Base-by-base conservation (phyloP, 1,140 invertebrate species). In the Lepidotrigona ventralis region DNA sequence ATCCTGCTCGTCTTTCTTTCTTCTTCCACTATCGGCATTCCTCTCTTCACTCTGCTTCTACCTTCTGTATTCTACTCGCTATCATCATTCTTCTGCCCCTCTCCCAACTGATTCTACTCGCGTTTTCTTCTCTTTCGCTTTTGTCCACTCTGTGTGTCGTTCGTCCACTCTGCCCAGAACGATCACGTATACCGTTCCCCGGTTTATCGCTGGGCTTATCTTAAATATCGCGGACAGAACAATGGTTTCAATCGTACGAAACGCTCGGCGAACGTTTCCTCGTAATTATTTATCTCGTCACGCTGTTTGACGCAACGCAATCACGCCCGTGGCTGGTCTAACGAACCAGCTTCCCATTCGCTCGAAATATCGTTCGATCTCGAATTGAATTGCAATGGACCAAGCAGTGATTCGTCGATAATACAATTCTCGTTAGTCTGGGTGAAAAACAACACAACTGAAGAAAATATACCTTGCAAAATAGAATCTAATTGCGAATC, bases 171-270 rank as follows among this genome's bases (percentile, higher is more conserved):
- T 53, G 29, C 11, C 14, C 66, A 74, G 39, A 58, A 79, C 54
- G 51, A n/a, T 60, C 60, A 64, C 72, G 14, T 33, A 66, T 60
- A 19, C 12, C 9, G 54, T 64, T 77, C 19, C 11, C 63, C 21
- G 1, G 56, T 68, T 79, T 79, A 83, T 83, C 82, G 51, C 69
- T 33, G 2, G 19, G 17, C 5, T 79, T 83, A 83, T 83, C 82
- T 79, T 79, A 79, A 83, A 83, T 79, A 83, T 83, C 82, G 33
- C 58, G 17, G 68, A 73, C 82, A 79, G 77, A 79, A 79, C 82
- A 79, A 79, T 79, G 76, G 69, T 71, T 83, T 83, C 69, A 83
- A 79, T 79, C 76, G 82, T 21, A 19, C 69, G 76, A 46, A 73
- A 79, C 76, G 58, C 8, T 46, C 68, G 39, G 71, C 69, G 21